These are phyloP conservation scores for Myotis vivesi DNA, from an alignment of 2,797 vertebrate genomes.

Conservation along the genomic window DNA sequence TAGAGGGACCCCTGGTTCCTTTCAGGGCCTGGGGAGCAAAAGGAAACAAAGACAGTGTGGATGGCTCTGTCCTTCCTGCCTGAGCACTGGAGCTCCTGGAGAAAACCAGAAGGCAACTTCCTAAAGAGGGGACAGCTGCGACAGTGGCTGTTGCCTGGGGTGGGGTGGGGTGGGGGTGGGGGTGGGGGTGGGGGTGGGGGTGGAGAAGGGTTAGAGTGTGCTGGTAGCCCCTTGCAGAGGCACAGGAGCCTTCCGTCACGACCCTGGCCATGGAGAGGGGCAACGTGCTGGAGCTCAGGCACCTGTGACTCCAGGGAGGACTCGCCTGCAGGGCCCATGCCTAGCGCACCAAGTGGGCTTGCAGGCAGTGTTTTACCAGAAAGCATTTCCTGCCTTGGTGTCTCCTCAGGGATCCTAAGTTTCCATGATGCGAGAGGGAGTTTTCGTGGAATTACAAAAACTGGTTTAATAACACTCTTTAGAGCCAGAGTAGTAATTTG, in stretches of 20 bases:
- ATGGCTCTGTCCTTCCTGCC: not conserved
- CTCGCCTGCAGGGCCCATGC: not conserved
- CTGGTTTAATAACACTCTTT: not conserved
- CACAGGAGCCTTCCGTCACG: not conserved
- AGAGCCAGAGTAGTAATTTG: not conserved
- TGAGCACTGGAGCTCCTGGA: not conserved
- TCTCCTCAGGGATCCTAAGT: not conserved
- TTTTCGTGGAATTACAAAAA: not conserved
- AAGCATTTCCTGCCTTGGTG: not conserved
- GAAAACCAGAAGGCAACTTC: not conserved
- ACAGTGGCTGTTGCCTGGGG: not conserved
- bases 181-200: rapidly evolving
- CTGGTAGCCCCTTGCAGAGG: not conserved
- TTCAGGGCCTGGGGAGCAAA: not conserved
- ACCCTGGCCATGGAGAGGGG: not conserved
- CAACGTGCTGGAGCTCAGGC: not conserved
- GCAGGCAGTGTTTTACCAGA: not conserved
- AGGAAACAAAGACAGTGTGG: not conserved
- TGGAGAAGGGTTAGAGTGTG: not conserved
- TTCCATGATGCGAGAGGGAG: not conserved
- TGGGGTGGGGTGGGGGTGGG: not conserved
- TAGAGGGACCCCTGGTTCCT: not conserved
- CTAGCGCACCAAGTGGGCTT: not conserved
- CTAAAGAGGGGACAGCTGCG: not conserved
- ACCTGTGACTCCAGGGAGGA: too few relatives aligned